Conservation (phyloP, 2,113 vertebrate species). For the Perca fluviatilis region DNA sequence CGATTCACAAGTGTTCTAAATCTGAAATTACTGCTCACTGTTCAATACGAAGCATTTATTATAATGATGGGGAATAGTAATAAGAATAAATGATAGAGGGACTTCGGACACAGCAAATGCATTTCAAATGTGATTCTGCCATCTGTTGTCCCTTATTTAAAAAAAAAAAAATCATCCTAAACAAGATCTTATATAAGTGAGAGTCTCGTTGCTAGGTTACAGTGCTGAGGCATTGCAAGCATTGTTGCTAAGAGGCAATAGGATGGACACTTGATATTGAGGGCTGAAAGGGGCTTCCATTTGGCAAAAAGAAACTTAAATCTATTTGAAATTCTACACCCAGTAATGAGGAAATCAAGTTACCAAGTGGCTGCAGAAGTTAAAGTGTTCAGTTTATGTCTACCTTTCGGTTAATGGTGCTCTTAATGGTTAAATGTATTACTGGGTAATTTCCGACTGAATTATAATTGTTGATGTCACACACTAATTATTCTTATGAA, state of each 20-base stretch:
- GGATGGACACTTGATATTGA: slow-evolving; percentile 26
- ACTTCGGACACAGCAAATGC: slow-evolving; percentile 1
- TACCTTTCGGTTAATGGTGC: slow-evolving; percentile 2
- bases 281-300: slow-evolving; percentile 2
- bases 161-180: slow-evolving; percentile 25
- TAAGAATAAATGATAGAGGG: slow-evolving; percentile 1
- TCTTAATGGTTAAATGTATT: neutral
- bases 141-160: slow-evolving; percentile 32
- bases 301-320: slow-evolving; percentile 11
- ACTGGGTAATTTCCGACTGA: neutral
- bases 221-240: slow-evolving; percentile 20
- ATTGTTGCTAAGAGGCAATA: slow-evolving; percentile 9
- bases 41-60: neutral
- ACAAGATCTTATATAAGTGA: slow-evolving; percentile 39
- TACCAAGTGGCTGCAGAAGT: slow-evolving; percentile 15
- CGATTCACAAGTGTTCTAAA: neutral
- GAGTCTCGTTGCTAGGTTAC: slow-evolving; percentile 55
- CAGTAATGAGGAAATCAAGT: slow-evolving; percentile 23
- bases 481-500: neutral
- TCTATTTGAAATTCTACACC: slow-evolving; percentile 27
- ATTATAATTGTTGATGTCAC: slow-evolving; percentile 4
- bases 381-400: neutral
- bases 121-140: slow-evolving; percentile 31
- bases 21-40: neutral
- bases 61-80: neutral